Percentiles rank a stretch among this genome's conserved stretches.
Conservation (phyloP, 2,113 vertebrate genomes). For the Deroptyus accipitrinus region DNA sequence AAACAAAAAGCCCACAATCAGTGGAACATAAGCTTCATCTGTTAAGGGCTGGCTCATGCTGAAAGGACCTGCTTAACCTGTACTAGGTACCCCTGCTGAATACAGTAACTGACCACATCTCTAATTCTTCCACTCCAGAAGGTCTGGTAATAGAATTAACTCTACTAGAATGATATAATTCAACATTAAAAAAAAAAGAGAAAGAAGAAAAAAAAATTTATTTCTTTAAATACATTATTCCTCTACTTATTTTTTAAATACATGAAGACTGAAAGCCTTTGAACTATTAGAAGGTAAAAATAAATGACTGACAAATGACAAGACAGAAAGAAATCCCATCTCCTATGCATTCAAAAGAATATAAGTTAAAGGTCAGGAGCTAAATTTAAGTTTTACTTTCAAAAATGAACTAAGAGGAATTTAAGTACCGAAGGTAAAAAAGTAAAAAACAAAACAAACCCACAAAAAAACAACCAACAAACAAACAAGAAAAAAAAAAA, state of each 20-base stretch:
- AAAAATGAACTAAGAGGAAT: background rate
- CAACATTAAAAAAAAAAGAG: background rate
- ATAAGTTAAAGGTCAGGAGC: background rate
- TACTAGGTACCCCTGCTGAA: background rate
- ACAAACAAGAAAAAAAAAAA: background rate
- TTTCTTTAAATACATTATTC: background rate
- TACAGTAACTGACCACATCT: background rate
- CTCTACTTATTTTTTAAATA: background rate
- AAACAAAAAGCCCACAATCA: background rate
- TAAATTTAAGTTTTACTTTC: background rate
- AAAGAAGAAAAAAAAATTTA: accelerated
- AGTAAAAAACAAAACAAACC: background rate
- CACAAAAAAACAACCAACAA: background rate
- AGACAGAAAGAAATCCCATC: background rate
- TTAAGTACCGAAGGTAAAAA: background rate
- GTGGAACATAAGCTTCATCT: background rate
- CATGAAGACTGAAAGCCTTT: background rate
- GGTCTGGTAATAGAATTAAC: background rate
- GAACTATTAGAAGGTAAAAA: background rate
- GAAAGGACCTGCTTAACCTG: background rate
- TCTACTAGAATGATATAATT: background rate
- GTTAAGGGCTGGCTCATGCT: background rate
- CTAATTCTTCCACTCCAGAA: background rate
- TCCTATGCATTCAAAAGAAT: background rate
- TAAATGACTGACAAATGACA: background rate